Evolutionary conservation across 2,797 vertebrate species (phyloP), one percentile per base, ranked within the genome.

Genomic region (Danio albolineatus): DNA sequence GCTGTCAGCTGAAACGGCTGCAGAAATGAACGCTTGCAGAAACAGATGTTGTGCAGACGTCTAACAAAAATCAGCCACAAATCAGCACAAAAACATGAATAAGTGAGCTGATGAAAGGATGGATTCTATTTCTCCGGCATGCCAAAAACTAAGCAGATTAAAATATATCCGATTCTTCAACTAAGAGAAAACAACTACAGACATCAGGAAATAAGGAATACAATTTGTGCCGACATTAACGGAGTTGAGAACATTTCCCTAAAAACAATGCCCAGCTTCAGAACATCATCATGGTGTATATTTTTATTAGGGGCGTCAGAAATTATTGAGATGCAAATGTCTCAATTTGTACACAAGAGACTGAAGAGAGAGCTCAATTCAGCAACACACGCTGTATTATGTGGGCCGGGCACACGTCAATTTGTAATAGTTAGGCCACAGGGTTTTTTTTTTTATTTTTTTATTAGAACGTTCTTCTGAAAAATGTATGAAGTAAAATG

Each of bases 11-110:
- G 46, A 78, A 84, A 80, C 82, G 7, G 41, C 46, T 61, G 65
- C 56, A 78, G 51, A 73, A 82, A 80, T 67, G 75, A 84, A 78
- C 36, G 59, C 62, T 86, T 82, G 83, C 73, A 65, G 82, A 49
- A 82, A 73, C 82, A 84, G 73, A 84, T 86, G 82, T 82, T 82
- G 69, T 67, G 62, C 62, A 62, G 67, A 73, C 69, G 53, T 59
- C 41, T 5, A 51, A 48, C 49, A 69, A 39, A 67, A 67, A 76
- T 69, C 44, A 53, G 67, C 21, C 56, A n/a, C 17, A 71, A 69
- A 61, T 79, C 79, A 17, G 62, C 79, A 78, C 56, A 77, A 81
- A 49, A 59, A 36, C 48, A 59, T 53, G 78, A 57, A 69, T 62
- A 60, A 73, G 46, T n/a, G 17, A 81, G 59, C 54, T 64, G 74